Evolutionary conservation across 92 coral and sea anemone genomes (phyloP), one percentile per base, ranked within the genome.

Genomic region (Blastomussa wellsi): DNA sequence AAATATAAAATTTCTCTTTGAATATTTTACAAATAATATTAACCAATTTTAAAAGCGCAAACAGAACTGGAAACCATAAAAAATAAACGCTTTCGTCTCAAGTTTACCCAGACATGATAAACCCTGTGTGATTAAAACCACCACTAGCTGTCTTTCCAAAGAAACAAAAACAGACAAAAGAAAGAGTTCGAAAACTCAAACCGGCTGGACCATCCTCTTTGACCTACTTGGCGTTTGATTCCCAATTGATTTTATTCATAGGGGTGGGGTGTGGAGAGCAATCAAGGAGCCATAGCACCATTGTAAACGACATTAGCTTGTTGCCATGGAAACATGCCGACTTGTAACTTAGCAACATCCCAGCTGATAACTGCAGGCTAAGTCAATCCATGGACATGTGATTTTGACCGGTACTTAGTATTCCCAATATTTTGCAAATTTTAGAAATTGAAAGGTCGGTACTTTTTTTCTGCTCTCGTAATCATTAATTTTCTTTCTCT

Each of bases 1-100:
- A 48, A 76, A 76, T 76, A 76, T 48, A 76, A 28, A 51, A 49
- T 12, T 76, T 76, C 10, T 75, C 39, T 49, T 36, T 80, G 10
- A 22, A 32, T 69, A 29, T 81, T 14, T 53, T 16, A 70, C 77
- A 70, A 82, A 70, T 53, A 35, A 82, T 35, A 52, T 35, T 16
- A 26, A 26, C 48, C 51, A 31, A 80, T 71, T 36, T 16, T 36
- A 64, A 9, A 37, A 78, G 28, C 71, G n/a, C 31, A 29, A 38
- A 36, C 22, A 39, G 26, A 53, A 31, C 44, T 49, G 11, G 20
- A 48, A 29, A 15, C 32, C 55, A 38, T 29, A 4, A 55, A 55
- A 55, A 77, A 4, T 59, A 19, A 24, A 49, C 49, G 49, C 11
- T 44, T 2, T 73, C 31, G 14, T 51, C 2, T 15, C 57, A 15